Base-by-base conservation (phyloP, 2,113 vertebrate genomes). In the Sapajus apella region DNA sequence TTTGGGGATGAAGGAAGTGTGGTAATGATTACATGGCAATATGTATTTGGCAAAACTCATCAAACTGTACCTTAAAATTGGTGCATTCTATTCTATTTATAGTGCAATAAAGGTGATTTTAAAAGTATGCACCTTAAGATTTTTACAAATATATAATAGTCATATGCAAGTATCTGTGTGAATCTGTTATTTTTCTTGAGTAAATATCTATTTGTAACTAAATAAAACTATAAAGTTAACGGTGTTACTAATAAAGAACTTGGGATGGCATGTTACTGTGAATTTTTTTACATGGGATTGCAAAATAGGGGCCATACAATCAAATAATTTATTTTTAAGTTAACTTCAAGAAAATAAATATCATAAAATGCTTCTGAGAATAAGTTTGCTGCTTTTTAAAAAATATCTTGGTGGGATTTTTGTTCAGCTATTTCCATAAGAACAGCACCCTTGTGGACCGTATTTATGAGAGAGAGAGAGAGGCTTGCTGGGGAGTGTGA, bases 281-380 rank as follows among this genome's bases (percentile, higher is more conserved):
- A 17, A 47, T 72, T 30, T 76, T 55, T 92, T 82, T 64, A 82
- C 3, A 77, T 1, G 27, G 3, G 10, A 87, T 66, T 83, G 70
- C 68, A 92, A 64, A 90, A 93, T 68, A 70, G 16, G 58, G 32
- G 45, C 3, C n/a, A 86, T 8, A n/a, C 5, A 72, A 23, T 72
- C 37, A 94, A 85, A 37, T 79, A 75, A 70, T 61, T 81, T 88
- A 92, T 47, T 72, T 47, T 37, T 75, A 90, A 35, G 43, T 87
- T 95, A 95, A 75, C 17, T 21, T 45, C 32, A 83, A 85, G 50
- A 40, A 93, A 92, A 92, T 58, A 68, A 89, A 40, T 91, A 14
- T 25, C 43, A 81, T 61, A 81, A 83, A 85, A 96, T 76, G 16
- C 80, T 72, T 86, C 66, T 64, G 35, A 79, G 25, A 37, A 35